Evolutionary conservation across 2,113 vertebrate genomes (phyloP), one percentile per base, ranked within the genome.

Genomic region (Hippocampus guttulatus): DNA sequence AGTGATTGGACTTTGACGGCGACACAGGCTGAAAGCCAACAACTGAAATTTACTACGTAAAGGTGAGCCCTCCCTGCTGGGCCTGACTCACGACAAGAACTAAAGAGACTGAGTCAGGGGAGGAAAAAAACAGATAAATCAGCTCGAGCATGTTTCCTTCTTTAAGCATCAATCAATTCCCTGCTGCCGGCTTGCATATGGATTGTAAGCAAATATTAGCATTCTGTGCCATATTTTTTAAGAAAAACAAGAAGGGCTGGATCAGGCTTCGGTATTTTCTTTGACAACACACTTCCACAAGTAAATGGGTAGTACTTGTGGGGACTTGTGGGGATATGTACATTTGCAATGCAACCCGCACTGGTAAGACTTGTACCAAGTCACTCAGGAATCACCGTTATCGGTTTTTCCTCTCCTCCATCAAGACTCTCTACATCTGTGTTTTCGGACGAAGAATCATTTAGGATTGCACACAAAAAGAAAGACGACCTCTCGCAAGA

Each of bases 1-100:
- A 80, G 5, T 75, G 85, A 84, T 78, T 78, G 73, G 55, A 84
- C 76, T 43, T 70, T 38, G 62, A 81, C 78, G 83, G 71, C 70
- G 69, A 75, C 73, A 64, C 55, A 45, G 76, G 70, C 75, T 80
- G 70, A 72, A 82, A 74, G 68, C 71, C 43, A 10, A 63, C 64
- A 68, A 47, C 70, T 23, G 2, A 47, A 83, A 52, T 76, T 81
- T 77, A 65, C 47, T 45, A 68, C 78, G 43, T 76, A 45, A 81
- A 81, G 43, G 68, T 58, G 70, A 25, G 67, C 68, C 65, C 64
- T 61, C 68, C 52, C 69, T 67, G 73, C 66, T 64, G 69, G 69
- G 69, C 54, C 55, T 27, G 66, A 73, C 55, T 77, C 14, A 45
- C 40, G 1, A 64, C 63, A 43, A 27, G 63, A 65, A 55, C 40